phyloP scores from a whole-genome alignment of 2,113 vertebrate genomes.

The Guaruba guarouba region DNA sequence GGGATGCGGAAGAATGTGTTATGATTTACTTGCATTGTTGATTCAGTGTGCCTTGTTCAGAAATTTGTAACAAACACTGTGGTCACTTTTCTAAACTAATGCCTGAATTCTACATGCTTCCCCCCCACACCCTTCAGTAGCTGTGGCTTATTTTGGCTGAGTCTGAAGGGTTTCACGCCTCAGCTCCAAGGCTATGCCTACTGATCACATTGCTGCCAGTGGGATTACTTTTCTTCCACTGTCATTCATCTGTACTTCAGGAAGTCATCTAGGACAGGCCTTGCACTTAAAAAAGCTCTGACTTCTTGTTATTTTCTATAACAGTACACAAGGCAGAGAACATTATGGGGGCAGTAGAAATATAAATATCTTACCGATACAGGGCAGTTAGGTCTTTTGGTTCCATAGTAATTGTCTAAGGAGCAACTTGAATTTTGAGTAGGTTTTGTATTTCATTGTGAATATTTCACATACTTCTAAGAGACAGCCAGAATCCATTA shows the following conservation, averaged over 20 bases:
- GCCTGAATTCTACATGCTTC: background rate
- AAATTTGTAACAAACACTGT: constrained; percentile 19
- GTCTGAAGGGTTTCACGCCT: constrained; percentile 36
- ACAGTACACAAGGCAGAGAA: constrained; percentile 51
- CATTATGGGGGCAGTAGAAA: constrained; percentile 53
- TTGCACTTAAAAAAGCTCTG: constrained; percentile 33
- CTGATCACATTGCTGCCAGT: constrained; percentile 27
- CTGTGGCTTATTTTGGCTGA: constrained; percentile 31
- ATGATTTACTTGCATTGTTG: constrained; percentile 46
- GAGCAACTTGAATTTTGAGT: constrained; percentile 67
- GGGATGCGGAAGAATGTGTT: background rate
- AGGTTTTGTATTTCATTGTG: constrained; percentile 62
- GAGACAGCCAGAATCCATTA: constrained; percentile 67
- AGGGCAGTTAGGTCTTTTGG: constrained; percentile 43
- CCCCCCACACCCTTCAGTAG: background rate
- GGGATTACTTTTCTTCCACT: constrained; percentile 31
- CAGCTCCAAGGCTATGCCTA: background rate
- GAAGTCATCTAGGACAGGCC: constrained; percentile 1
- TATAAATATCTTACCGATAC: constrained; percentile 63
- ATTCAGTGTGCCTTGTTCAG: constrained; percentile 27
- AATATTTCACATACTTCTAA: constrained; percentile 62
- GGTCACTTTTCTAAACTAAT: constrained; percentile 18
- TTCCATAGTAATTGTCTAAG: constrained; percentile 66
- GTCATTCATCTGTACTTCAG: constrained; percentile 45
- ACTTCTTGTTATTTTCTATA: constrained; percentile 56